A percentile compares a stretch with the other conserved stretches of the same genome.
Evolutionary conservation across 2,113 vertebrate species (phyloP).

Genomic region (Daphoenositta chrysoptera): DNA sequence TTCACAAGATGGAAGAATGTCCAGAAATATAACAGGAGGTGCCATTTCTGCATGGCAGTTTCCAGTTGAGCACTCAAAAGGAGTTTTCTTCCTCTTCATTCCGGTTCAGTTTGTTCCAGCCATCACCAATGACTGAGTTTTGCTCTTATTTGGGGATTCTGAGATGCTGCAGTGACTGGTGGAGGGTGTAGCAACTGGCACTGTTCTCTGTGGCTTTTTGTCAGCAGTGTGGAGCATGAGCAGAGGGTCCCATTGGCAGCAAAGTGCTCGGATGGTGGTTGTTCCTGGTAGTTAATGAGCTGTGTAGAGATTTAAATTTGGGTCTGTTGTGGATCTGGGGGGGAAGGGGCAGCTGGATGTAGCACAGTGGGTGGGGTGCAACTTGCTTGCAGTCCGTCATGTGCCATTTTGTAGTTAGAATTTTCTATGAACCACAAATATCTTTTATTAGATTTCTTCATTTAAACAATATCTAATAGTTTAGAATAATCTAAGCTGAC

Average conservation of each 20-base stretch:
- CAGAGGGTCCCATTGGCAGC: not conserved
- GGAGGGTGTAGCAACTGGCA: not conserved
- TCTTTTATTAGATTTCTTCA: not conserved
- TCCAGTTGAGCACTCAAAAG: not conserved
- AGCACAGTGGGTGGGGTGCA: not conserved
- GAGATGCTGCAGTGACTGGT: not conserved
- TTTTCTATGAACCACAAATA: not conserved
- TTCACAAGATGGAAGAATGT: fast-evolving
- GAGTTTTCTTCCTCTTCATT: not conserved
- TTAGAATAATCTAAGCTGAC: not conserved
- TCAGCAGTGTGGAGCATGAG: not conserved
- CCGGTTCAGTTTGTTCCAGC: not conserved
- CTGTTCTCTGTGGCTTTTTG: not conserved
- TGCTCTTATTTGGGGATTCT: not conserved
- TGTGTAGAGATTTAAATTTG: not conserved
- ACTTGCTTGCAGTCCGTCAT: not conserved
- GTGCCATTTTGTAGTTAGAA: not conserved
- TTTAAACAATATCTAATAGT: not conserved
- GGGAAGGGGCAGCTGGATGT: not conserved
- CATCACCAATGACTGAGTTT: not conserved
- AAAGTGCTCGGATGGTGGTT: not conserved
- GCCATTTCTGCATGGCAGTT: not conserved
- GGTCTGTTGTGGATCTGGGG: not conserved
- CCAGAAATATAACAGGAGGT: not conserved
- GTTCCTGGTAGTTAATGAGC: not conserved